A percentile compares a stretch with the other conserved stretches of the same genome.
phyloP scores from a whole-genome alignment of 2,797 vertebrate genomes.

The Protonibea diacanthus region DNA sequence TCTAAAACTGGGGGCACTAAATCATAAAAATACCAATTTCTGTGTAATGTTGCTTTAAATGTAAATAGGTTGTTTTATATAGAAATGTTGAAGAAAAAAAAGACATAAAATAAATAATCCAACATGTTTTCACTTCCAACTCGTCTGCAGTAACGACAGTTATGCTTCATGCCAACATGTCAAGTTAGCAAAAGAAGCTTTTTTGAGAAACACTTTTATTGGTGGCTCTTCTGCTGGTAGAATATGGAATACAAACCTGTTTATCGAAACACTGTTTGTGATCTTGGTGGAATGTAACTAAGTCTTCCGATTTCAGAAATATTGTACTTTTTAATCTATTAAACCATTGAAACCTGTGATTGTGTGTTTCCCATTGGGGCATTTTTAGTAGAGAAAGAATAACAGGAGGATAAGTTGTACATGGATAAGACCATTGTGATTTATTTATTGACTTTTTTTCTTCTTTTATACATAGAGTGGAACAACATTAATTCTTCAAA shows the following conservation, averaged over 20 bases:
- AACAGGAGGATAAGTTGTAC: slow-evolving; percentile 59
- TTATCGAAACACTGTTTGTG: too few species aligned
- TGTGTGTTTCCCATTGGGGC: neutral
- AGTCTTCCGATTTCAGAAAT: neutral
- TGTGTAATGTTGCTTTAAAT: too few species aligned
- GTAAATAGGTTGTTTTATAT: too few species aligned
- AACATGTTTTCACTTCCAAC: too few species aligned
- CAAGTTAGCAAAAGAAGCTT: too few species aligned
- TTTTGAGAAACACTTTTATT: neutral
- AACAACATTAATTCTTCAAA: slow-evolving; percentile 82
- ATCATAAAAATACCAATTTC: too few species aligned
- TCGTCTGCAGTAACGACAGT: too few species aligned
- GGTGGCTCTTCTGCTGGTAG: neutral
- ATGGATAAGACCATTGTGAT: slow-evolving; percentile 82
- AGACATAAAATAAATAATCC: too few species aligned
- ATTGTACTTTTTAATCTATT: neutral
- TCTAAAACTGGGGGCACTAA: too few species aligned
- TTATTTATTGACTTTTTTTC: slow-evolving; percentile 81
- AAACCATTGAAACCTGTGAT: neutral
- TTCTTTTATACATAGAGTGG: slow-evolving; percentile 83
- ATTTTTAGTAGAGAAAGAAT: slow-evolving; percentile 17
- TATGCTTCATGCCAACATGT: too few species aligned
- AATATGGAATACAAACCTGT: neutral
- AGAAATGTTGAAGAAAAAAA: too few species aligned
- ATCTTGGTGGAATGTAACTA: too few species aligned